Conservation (phyloP, 2,888 invertebrate genomes). For the Lobophora halterata region DNA sequence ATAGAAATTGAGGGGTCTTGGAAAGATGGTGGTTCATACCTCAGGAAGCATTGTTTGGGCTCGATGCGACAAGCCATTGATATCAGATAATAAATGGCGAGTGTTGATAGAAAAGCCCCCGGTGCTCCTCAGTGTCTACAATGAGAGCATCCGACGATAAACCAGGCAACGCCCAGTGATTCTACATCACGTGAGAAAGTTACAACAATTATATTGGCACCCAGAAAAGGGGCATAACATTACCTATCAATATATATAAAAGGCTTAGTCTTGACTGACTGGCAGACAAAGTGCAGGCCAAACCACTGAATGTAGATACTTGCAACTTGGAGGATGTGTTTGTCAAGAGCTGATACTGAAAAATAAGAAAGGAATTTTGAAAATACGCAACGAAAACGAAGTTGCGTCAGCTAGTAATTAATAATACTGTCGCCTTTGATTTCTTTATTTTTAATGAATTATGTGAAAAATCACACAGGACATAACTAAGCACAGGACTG, state of each 20-base stretch:
- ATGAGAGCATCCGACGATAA: slow-evolving; percentile 27
- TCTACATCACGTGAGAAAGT: slow-evolving; percentile 26
- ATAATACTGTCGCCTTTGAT: too few species aligned
- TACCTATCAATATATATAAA: neutral
- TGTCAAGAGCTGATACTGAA: too few species aligned
- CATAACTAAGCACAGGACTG: too few species aligned
- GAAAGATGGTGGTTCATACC: slow-evolving; percentile 59
- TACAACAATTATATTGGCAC: slow-evolving; percentile 1
- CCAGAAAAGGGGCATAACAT: neutral
- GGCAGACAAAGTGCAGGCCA: too few species aligned
- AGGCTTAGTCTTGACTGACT: too few species aligned
- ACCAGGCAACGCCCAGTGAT: slow-evolving; percentile 17
- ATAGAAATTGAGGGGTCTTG: slow-evolving; percentile 50
- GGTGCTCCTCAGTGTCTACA: slow-evolving; percentile 24
- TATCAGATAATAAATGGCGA: slow-evolving; percentile 72
- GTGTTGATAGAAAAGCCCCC: slow-evolving; percentile 58
- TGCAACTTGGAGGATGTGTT: too few species aligned
- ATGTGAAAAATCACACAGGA: too few species aligned
- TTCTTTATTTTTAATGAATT: too few species aligned
- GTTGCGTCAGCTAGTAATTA: too few species aligned
- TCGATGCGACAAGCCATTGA: slow-evolving; percentile 75
- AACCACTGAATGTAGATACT: too few species aligned
- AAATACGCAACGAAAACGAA: too few species aligned
- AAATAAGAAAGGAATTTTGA: too few species aligned
- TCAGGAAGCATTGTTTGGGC: slow-evolving; percentile 74